Conservation (phyloP, 2,113 vertebrate genomes). For the Piprites chloris region DNA sequence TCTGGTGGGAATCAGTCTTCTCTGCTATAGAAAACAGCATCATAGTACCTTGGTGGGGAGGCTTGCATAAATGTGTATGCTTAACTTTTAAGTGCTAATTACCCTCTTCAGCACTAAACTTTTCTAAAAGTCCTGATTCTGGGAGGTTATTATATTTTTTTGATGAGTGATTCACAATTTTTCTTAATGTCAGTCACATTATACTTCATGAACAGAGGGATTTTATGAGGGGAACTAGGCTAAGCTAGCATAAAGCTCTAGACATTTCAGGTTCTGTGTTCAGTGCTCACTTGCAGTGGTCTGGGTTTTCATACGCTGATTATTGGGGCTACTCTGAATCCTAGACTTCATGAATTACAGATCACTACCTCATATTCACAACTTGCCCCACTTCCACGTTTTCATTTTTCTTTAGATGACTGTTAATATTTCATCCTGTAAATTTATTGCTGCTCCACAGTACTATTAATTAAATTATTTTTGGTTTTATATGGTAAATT, state of each 20-base stretch:
- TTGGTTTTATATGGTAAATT: neutral
- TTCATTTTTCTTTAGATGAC: neutral
- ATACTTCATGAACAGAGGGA: constrained; percentile 13
- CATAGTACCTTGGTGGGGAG: neutral
- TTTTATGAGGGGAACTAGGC: neutral
- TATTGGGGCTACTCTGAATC: neutral
- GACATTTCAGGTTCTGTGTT: neutral
- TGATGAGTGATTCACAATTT: constrained; percentile 31
- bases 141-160: constrained; percentile 27
- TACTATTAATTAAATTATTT: neutral
- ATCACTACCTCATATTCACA: neutral
- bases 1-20: neutral
- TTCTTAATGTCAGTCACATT: constrained; percentile 50
- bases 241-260: neutral
- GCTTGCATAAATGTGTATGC: neutral
- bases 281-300: neutral
- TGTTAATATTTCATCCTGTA: neutral
- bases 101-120: constrained; percentile 34
- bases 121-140: constrained; percentile 30
- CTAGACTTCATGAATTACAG: neutral
- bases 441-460: neutral
- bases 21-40: neutral
- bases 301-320: neutral
- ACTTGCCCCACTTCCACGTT: neutral
- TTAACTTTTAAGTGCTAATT: constrained; percentile 32